These are phyloP conservation scores for Callosobruchus maculatus DNA, from an alignment of 2,888 invertebrate genomes.

Conservation along the genomic window DNA sequence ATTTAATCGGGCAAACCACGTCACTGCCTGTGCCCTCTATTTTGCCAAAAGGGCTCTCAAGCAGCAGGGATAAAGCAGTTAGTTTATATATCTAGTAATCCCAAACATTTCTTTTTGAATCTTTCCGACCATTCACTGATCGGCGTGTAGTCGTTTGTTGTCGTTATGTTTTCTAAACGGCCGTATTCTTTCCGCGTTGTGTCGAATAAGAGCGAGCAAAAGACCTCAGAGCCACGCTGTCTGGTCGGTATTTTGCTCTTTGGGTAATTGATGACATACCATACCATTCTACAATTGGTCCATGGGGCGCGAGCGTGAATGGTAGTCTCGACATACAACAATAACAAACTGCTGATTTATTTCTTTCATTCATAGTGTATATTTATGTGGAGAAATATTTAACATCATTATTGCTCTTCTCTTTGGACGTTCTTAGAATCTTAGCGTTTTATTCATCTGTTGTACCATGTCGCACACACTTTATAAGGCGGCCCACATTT, in stretches of 20 bases:
- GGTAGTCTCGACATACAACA: background rate
- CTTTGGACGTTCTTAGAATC: background rate
- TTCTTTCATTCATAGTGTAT: background rate
- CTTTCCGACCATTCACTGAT: background rate
- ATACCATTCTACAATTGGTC: background rate
- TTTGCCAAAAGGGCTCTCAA: background rate
- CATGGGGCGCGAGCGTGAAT: background rate
- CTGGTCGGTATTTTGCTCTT: background rate
- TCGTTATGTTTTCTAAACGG: background rate
- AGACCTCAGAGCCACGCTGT: background rate
- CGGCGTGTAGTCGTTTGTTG: background rate
- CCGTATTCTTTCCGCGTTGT: background rate
- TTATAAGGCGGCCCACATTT: too few species aligned
- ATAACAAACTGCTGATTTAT: background rate
- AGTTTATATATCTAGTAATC: background rate
- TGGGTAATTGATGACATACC: background rate
- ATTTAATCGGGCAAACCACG: too few species aligned
- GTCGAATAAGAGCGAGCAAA: background rate
- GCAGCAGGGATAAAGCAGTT: background rate
- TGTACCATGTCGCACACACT: too few species aligned
- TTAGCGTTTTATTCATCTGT: background rate
- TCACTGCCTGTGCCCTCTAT: background rate
- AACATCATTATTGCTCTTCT: background rate
- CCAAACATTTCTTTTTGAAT: background rate
- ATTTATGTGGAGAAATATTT: background rate